Conservation (phyloP, 2,113 vertebrate genomes). For the Hemiprocne comata region DNA sequence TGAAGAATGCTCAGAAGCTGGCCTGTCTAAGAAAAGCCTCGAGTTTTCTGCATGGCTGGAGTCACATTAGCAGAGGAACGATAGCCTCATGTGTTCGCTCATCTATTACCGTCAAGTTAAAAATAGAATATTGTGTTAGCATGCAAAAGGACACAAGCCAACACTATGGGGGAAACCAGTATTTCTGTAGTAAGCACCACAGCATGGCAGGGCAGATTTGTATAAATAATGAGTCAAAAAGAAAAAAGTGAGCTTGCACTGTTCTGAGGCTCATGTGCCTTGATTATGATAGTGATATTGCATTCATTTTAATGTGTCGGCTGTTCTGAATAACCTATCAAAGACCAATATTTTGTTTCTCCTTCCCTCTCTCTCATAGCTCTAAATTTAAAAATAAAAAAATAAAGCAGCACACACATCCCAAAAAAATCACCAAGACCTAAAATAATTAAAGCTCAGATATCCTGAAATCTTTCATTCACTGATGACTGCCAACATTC, state of each 20-base stretch:
- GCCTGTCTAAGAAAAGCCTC: constrained; percentile 55
- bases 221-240: constrained; percentile 36
- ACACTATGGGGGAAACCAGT: background rate
- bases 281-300: constrained; percentile 44
- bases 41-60: constrained; percentile 44
- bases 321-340: constrained; percentile 1
- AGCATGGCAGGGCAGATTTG: background rate
- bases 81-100: constrained; percentile 19
- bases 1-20: constrained; percentile 54
- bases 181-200: constrained; percentile 3
- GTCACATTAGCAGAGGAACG: constrained; percentile 53
- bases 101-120: constrained; percentile 64
- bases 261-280: constrained; percentile 13
- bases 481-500: constrained; percentile 42
- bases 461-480: constrained; percentile 62
- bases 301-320: constrained; percentile 16
- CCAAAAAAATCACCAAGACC: too few species aligned
- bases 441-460: constrained; percentile 19
- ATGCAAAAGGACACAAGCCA: constrained; percentile 44
- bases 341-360: constrained; percentile 27
- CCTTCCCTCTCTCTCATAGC: background rate
- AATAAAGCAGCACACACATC: too few species aligned
- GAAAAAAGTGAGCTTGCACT: constrained; percentile 10
- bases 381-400: background rate
- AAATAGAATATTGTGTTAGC: constrained; percentile 68